Evolutionary conservation across 2,797 vertebrate species (phyloP).

Genomic region (Neosilurus hyrtlii): DNA sequence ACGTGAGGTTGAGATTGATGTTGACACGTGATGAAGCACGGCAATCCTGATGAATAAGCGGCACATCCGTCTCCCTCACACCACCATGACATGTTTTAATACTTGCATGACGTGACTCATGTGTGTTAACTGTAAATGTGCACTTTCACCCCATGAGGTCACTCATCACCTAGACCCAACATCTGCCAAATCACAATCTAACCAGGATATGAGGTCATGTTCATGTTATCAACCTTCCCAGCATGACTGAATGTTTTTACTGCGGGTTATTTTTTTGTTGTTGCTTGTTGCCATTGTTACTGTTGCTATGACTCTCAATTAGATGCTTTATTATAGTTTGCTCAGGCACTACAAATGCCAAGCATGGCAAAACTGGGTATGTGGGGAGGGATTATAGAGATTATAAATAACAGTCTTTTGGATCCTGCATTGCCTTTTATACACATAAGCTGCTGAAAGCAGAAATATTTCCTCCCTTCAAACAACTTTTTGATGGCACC

Average conservation of each 20-base stretch:
- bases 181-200: constrained; percentile 39
- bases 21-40: constrained; percentile 18
- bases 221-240: constrained; percentile 38
- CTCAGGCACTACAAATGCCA: constrained; percentile 18
- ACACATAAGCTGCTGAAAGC: not conserved
- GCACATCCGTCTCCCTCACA: constrained; percentile 28
- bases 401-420: constrained; percentile 4
- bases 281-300: constrained; percentile 39
- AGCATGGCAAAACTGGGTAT: constrained; percentile 11
- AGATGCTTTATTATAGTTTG: constrained; percentile 27
- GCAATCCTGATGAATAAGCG: constrained; percentile 21
- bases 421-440: constrained; percentile 16
- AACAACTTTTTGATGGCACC: constrained; percentile 15
- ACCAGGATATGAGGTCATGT: constrained; percentile 55
- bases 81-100: constrained; percentile 3
- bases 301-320: constrained; percentile 27
- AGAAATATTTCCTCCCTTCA: not conserved
- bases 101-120: constrained; percentile 33
- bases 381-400: constrained; percentile 1
- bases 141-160: constrained; percentile 40
- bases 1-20: not conserved
- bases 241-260: constrained; percentile 27
- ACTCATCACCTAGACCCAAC: constrained; percentile 34
- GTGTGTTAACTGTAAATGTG: constrained; percentile 32
- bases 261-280: constrained; percentile 31